Base-by-base conservation (phyloP, 2,113 vertebrate species). In the Hystrix brachyura region DNA sequence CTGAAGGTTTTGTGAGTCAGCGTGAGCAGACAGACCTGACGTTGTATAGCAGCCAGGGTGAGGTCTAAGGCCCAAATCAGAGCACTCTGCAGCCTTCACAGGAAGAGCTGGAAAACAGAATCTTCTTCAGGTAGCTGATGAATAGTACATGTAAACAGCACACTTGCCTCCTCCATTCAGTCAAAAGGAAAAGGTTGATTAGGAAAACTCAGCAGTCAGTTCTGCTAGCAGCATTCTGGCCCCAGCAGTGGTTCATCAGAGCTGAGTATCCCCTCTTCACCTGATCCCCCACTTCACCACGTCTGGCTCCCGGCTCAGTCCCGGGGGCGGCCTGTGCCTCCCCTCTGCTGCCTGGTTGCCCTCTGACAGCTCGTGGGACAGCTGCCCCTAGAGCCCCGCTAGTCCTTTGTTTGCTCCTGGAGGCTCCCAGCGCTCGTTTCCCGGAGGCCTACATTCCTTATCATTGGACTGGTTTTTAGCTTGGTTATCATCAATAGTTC, bases 141-240 rank as follows among this genome's bases (percentile, higher is more conserved):
- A 46, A 9, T 23, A 55, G 32, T 34, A 3, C 9, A 11, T 5
- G 2, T 46, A 14, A 1, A 34, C 7, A 69, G 4, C 23, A 38
- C 12, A 25, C 59, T 94, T 27, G 3, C 55, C 82, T 23, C 55
- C 53, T 94, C 43, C 13, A 32, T 51, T 91, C 48, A 60, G 7
- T 67, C 59, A 84, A 14, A 95, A 91, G 59, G 65, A 13, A 62
- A 62, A 38, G 17, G 93, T 83, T 88, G 76, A 87, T 84, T 76
- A 86, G 46, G 59, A 65, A 91, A 55, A 76, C 15, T 7, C 46
- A 53, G 25, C 60, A 34, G 29, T n/a, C 62, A 32, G 2, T 53
- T 81, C 27, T 79, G 59, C n/a, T 32, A 53, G 21, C 43, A 64
- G 85, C 13, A 13, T 15, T 43, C 25, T 21, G 23, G 53, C 43